A percentile compares a stretch with the other conserved stretches of the same genome.
Evolutionary conservation across 2,113 vertebrate species (phyloP).

Genomic region (Ptyas mucosa): DNA sequence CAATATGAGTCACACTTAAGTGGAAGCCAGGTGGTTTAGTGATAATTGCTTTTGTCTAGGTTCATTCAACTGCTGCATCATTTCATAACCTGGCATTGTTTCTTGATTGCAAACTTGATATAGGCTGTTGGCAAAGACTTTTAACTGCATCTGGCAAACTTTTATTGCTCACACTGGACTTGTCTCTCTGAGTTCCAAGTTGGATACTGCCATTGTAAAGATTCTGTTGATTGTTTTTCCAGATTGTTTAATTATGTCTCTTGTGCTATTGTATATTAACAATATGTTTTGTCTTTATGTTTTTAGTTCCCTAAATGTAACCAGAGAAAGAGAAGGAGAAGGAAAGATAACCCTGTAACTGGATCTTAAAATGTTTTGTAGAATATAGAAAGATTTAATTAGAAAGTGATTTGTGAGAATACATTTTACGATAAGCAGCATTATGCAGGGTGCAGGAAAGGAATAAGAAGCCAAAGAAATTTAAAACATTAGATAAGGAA

Average conservation of each 20-base stretch:
- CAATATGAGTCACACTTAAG: neutral
- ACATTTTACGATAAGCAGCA: neutral
- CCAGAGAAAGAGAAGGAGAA: neutral
- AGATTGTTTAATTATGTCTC: neutral
- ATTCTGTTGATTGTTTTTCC: neutral
- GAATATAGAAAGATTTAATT: conserved; percentile 13
- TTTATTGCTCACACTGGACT: neutral
- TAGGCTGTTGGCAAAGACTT: neutral
- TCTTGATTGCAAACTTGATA: neutral
- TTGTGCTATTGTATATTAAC: neutral
- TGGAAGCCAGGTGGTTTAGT: neutral
- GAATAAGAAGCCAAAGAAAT: neutral
- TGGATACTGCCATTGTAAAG: neutral
- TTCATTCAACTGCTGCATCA: neutral
- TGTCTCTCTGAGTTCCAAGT: neutral
- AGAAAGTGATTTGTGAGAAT: accelerated
- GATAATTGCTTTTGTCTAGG: neutral
- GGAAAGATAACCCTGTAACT: conserved; percentile 22
- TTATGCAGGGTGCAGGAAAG: neutral
- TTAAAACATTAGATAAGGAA: neutral
- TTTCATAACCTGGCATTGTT: neutral
- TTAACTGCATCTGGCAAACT: neutral
- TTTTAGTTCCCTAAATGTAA: neutral
- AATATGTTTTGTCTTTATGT: neutral
- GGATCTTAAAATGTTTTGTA: conserved; percentile 26